These are phyloP conservation scores for Corbicula japonica DNA, from an alignment of 2,888 invertebrate species.

Conservation along the genomic window DNA sequence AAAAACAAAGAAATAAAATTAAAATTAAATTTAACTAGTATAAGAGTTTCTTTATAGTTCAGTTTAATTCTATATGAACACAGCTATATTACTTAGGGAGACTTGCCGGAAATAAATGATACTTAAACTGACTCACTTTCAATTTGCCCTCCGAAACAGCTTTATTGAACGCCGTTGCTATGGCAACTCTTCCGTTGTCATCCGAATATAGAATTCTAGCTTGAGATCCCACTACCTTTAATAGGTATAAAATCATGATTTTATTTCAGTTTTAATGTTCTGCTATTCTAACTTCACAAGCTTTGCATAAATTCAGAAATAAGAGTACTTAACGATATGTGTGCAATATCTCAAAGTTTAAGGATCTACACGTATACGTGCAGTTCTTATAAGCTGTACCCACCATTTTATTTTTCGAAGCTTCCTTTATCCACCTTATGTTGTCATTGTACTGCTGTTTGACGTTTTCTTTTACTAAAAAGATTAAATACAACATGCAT, in stretches of 20 bases:
- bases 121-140: constrained; percentile 86
- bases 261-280: background rate
- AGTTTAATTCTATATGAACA: background rate
- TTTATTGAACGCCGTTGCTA: constrained; percentile 89
- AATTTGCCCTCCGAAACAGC: constrained; percentile 87
- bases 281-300: too few relatives aligned
- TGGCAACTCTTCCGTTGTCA: constrained; percentile 87
- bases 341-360: too few relatives aligned
- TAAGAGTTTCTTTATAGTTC: background rate
- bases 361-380: too few relatives aligned
- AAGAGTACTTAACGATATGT: too few relatives aligned
- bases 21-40: background rate
- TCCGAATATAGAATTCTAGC: constrained; percentile 90
- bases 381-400: too few relatives aligned
- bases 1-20: too few relatives aligned
- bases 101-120: too few relatives aligned
- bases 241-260: too few relatives aligned
- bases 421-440: constrained; percentile 89
- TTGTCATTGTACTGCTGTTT: constrained; percentile 89
- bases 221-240: constrained; percentile 87
- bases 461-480: constrained; percentile 87
- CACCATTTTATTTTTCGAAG: constrained; percentile 88
- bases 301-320: too few relatives aligned
- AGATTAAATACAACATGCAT: background rate
- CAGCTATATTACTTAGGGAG: too few relatives aligned